Evolutionary conservation across 1,140 invertebrate genomes (phyloP).

Genomic region (Caenorhabditis latens): DNA sequence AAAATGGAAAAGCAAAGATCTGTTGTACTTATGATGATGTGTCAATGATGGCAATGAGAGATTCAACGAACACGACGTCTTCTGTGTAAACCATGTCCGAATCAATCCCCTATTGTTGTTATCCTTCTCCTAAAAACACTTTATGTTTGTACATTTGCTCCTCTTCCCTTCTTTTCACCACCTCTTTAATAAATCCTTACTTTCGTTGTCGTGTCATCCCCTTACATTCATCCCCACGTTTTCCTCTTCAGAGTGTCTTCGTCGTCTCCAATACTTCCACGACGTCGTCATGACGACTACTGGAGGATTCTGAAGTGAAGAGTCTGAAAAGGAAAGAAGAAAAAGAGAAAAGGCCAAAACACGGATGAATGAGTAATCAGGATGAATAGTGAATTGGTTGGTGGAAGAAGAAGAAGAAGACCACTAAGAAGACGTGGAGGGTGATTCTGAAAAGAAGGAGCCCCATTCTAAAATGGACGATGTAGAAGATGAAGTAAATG

Average conservation of each 20-base stretch:
- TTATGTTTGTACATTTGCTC: constrained; percentile 42
- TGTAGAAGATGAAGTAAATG: background rate
- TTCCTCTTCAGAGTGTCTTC: background rate
- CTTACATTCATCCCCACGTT: background rate
- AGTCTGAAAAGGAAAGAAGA: background rate
- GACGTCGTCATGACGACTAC: constrained; percentile 26
- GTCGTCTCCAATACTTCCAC: background rate
- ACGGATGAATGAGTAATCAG: constrained; percentile 51
- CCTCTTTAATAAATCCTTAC: constrained; percentile 53
- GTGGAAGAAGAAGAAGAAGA: background rate
- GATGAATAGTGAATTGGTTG: constrained; percentile 32
- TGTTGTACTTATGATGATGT: constrained; percentile 66
- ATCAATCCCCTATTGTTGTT: background rate
- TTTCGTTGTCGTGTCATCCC: constrained; percentile 9
- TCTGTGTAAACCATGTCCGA: background rate
- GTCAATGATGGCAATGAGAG: constrained; percentile 23
- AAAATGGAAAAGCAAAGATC: constrained; percentile 68
- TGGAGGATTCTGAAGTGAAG: constrained; percentile 21
- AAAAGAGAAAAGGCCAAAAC: background rate
- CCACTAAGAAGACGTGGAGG: background rate
- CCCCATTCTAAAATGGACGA: background rate
- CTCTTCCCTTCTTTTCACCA: background rate
- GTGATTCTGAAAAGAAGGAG: constrained; percentile 1
- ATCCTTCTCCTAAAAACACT: background rate
- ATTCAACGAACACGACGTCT: background rate